Percentiles rank a stretch among this genome's conserved stretches.
These are phyloP conservation scores for Embiotoca jacksoni DNA, from an alignment of 2,113 vertebrate species.

Conservation along the genomic window DNA sequence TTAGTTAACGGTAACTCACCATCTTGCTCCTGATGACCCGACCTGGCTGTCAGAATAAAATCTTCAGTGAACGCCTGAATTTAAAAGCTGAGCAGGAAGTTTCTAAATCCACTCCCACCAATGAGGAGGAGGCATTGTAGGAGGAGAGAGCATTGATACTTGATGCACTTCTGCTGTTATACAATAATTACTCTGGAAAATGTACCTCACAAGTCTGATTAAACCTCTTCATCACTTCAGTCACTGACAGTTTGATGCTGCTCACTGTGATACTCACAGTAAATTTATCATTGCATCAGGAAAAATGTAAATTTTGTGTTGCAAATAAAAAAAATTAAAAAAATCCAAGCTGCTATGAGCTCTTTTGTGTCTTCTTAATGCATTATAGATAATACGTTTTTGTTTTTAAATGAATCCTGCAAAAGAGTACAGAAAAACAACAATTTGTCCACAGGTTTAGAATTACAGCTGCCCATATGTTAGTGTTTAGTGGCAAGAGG, in stretches of 20 bases:
- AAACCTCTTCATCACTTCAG: neutral
- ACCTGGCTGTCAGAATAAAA: conserved; percentile 40
- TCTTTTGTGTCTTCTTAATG: neutral
- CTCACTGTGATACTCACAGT: neutral
- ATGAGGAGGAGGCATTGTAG: conserved; percentile 39
- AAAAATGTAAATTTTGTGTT: neutral
- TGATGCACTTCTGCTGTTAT: conserved; percentile 37
- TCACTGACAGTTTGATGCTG: neutral
- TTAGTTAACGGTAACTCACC: conserved; percentile 67
- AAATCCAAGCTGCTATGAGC: too few species aligned
- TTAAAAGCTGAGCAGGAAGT: conserved; percentile 38
- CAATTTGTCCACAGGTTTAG: conserved; percentile 2
- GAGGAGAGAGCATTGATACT: conserved; percentile 17
- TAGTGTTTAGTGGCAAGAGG: conserved; percentile 78
- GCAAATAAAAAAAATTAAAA: neutral
- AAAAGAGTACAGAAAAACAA: neutral
- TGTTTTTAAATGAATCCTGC: neutral
- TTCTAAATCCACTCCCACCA: conserved; percentile 50
- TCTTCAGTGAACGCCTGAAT: conserved; percentile 21
- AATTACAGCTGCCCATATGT: conserved; percentile 69
- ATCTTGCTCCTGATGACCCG: conserved; percentile 58
- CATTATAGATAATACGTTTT: neutral
- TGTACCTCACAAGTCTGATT: neutral
- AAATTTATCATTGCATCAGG: neutral
- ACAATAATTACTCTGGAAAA: conserved; percentile 45